Evolutionary conservation across 2,113 vertebrate genomes (phyloP), one percentile per base, ranked within the genome.

Genomic region (Myiozetetes cayanensis): DNA sequence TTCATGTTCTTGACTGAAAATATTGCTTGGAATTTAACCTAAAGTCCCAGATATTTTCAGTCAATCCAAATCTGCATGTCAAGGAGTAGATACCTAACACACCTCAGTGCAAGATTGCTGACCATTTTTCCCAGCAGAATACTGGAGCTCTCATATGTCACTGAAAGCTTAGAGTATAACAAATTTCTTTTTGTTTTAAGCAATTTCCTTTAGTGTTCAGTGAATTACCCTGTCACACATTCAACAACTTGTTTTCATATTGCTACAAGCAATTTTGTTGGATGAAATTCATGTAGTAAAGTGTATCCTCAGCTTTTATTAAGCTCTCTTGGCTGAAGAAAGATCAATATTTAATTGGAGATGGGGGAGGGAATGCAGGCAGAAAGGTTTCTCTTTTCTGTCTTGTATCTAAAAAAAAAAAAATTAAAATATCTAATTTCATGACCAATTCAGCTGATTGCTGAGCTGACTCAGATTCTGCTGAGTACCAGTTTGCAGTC

Each of bases 161-260:
- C 43, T n/a, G 52, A 58, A 71, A 50, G 71, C 94, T 93, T 85
- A 80, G 79, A 50, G 39, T 25, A 77, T 88, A 94, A 94, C 53
- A 87, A 71, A 96, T 84, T 80, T 87, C 81, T 91, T 93, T 93
- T 92, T 93, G 56, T 92, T 94, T 95, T 90, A 86, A 52, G 55
- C 37, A 59, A 81, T 90, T 91, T 96, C 78, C 93, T 93, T 91
- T 72, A 35, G 39, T 50, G 65, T 23, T 85, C 71, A 59, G 56
- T 81, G 86, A 97, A 96, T 95, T 79, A 55, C 79, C 47, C 68
- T 87, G 78, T 88, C 85, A 93, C 85, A 92, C 80, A 33, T 88
- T 89, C 68, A 92, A 47, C 39, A 75, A 88, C 70, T 87, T 82
- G 27, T 89, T 96, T 94, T 78, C 78, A 70, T 79, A 91, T 37